Conservation (phyloP, 2,888 invertebrate species). For the Lobophora halterata region DNA sequence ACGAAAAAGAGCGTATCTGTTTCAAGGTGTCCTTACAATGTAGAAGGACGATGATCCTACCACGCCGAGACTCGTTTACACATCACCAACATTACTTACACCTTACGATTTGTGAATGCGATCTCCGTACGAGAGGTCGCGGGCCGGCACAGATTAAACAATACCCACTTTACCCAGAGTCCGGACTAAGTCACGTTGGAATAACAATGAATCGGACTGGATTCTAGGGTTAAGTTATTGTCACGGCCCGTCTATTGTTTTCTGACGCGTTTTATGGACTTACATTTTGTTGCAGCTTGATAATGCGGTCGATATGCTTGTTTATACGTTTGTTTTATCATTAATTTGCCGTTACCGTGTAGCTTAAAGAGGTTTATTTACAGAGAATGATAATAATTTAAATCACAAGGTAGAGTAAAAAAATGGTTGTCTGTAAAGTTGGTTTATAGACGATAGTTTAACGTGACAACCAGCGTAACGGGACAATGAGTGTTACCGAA, state of each 20-base stretch:
- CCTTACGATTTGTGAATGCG: background rate
- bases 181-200: background rate
- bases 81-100: too few species aligned
- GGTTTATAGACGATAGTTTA: too few species aligned
- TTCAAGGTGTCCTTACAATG: conserved; percentile 9
- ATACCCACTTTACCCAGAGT: too few species aligned
- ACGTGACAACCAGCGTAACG: too few species aligned
- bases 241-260: background rate
- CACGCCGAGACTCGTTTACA: background rate
- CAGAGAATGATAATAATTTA: too few species aligned
- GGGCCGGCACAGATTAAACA: background rate
- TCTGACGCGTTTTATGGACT: background rate
- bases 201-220: background rate
- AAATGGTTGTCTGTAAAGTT: too few species aligned
- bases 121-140: background rate
- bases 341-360: background rate
- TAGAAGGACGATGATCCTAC: background rate
- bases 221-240: background rate
- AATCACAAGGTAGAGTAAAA: too few species aligned
- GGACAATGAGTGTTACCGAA: too few species aligned
- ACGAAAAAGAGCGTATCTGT: too few species aligned
- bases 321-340: background rate
- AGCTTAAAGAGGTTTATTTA: too few species aligned
- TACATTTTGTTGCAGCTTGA: background rate
- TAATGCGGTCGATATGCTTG: background rate